A percentile compares a stretch with the other conserved stretches of the same genome.
Conservation (phyloP, 2,113 vertebrate genomes). For the Salvator merianae region DNA sequence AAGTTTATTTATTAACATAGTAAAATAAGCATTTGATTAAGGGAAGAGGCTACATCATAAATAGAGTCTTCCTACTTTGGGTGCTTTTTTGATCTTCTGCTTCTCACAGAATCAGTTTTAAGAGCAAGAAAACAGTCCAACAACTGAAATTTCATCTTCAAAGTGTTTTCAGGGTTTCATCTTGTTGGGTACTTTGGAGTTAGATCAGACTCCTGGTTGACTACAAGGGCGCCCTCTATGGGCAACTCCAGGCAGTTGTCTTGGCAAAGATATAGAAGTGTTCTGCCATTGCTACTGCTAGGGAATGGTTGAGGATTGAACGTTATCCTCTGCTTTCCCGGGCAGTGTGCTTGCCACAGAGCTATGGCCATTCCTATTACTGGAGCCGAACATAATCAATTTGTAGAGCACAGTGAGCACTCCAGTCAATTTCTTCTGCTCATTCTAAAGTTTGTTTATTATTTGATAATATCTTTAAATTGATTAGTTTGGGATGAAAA, state of each 20-base stretch:
- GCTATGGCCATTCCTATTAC: conserved; percentile 6
- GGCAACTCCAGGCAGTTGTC: too few species aligned
- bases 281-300: too few species aligned
- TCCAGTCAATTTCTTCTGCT: conserved; percentile 17
- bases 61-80: background rate
- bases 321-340: background rate
- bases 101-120: background rate
- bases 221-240: too few species aligned
- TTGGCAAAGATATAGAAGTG: too few species aligned
- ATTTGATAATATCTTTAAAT: conserved; percentile 31
- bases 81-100: background rate
- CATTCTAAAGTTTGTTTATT: background rate
- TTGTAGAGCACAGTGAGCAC: conserved; percentile 24
- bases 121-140: background rate
- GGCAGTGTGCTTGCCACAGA: too few species aligned
- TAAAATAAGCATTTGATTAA: background rate
- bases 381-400: background rate
- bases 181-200: too few species aligned
- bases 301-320: background rate
- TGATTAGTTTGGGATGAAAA: conserved; percentile 33
- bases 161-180: background rate
- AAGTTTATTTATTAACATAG: too few species aligned
- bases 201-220: too few species aligned
- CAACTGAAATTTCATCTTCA: background rate
- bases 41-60: background rate